Conservation (phyloP, 2,113 vertebrate species). For the Chlamydotis undulata region DNA sequence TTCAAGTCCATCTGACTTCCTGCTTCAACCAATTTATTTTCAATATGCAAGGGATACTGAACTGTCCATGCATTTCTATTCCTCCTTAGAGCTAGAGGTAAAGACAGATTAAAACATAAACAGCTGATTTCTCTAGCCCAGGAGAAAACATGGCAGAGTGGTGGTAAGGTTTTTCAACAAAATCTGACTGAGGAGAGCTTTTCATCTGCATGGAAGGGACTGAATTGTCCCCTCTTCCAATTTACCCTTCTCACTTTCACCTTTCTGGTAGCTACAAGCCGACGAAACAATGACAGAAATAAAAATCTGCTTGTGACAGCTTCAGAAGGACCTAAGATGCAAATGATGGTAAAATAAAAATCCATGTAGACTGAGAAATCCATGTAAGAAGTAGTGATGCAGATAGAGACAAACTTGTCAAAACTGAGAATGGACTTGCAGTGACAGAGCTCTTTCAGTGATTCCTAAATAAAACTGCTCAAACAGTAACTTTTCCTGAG, state of each 20-base stretch:
- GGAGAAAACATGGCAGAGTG: not conserved
- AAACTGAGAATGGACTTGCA: not conserved
- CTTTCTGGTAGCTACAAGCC: not conserved
- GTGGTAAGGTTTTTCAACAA: not conserved
- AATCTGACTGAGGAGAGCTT: not conserved
- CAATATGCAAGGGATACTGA: conserved; percentile 16
- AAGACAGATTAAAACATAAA: not conserved
- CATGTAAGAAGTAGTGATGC: not conserved
- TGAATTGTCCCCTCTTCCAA: not conserved
- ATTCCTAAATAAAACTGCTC: not conserved
- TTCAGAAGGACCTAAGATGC: not conserved
- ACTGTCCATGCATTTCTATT: not conserved
- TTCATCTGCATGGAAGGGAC: not conserved
- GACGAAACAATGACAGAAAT: not conserved
- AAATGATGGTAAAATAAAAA: conserved; percentile 6
- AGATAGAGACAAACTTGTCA: not conserved
- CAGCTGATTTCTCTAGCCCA: not conserved
- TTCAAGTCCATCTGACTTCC: conserved; percentile 47
- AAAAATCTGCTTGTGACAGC: not conserved
- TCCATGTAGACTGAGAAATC: not conserved
- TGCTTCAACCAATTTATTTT: conserved; percentile 49
- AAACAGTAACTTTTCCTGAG: not conserved
- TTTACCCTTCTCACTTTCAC: not conserved
- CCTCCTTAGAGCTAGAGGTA: not conserved
- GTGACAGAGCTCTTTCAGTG: not conserved